These are phyloP conservation scores for Julus scanicus DNA, from an alignment of 2,888 invertebrate species.

Conservation along the genomic window DNA sequence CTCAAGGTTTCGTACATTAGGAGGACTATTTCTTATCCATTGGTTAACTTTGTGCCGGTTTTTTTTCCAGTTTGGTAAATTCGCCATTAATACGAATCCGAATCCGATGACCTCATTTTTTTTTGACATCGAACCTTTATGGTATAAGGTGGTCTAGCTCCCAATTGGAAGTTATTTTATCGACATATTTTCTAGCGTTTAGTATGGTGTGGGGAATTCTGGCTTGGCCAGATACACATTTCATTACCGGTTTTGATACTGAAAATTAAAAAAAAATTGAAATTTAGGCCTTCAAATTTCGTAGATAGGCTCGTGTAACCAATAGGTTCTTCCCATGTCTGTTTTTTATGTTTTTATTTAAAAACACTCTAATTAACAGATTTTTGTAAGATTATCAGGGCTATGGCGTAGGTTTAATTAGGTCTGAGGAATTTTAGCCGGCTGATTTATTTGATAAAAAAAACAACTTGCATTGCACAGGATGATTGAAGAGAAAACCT, in stretches of 20 bases:
- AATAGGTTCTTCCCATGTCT: conserved; percentile 29
- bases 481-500: conserved; percentile 45
- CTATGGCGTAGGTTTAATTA: conserved; percentile 15
- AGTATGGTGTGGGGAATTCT: conserved; percentile 8
- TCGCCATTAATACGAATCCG: conserved; percentile 47
- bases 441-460: neutral
- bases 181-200: neutral
- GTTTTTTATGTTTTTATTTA: neutral
- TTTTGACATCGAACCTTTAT: conserved; percentile 44
- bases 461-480: neutral
- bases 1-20: conserved; percentile 41
- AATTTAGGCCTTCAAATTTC: conserved; percentile 39
- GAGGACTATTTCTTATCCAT: conserved; percentile 52
- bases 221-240: neutral
- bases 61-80: conserved; percentile 41
- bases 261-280: neutral
- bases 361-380: conserved; percentile 36
- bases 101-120: conserved; percentile 46
- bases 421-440: neutral
- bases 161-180: conserved; percentile 40
- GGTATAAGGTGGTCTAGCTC: conserved; percentile 45
- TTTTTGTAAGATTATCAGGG: neutral
- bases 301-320: neutral
- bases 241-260: conserved; percentile 38
- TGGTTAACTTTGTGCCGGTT: conserved; percentile 47